phyloP scores from a whole-genome alignment of 1,140 invertebrate species.

The Leptinotarsa undecemlineata region DNA sequence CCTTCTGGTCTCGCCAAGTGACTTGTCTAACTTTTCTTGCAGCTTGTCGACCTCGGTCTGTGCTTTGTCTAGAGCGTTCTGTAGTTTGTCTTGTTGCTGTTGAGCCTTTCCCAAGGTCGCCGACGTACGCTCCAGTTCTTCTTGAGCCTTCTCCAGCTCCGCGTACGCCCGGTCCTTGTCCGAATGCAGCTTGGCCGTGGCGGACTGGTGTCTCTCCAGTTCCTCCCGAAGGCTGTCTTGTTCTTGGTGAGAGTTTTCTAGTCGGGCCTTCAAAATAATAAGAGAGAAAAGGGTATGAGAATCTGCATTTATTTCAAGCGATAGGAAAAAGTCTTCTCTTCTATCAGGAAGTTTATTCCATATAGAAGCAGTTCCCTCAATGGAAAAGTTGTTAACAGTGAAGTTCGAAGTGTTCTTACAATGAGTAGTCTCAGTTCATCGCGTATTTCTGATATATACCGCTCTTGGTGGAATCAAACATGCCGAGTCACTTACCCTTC shows the following conservation, averaged over 20 bases:
- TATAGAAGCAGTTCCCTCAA: too few relatives aligned
- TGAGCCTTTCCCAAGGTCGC: constrained; percentile 87
- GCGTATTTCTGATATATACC: too few relatives aligned
- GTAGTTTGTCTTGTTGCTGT: constrained; percentile 86
- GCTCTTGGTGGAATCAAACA: too few relatives aligned
- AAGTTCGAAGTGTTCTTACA: too few relatives aligned
- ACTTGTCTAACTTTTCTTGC: constrained; percentile 83
- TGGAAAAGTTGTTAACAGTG: too few relatives aligned
- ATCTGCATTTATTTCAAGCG: too few relatives aligned
- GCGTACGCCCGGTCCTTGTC: constrained; percentile 84
- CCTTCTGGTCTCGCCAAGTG: constrained; percentile 77
- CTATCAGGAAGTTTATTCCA: too few relatives aligned
- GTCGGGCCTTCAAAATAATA: constrained; percentile 63
- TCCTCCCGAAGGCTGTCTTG: constrained; percentile 90
- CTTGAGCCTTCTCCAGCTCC: constrained; percentile 86
- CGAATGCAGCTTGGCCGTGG: constrained; percentile 78
- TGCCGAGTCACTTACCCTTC: too few relatives aligned
- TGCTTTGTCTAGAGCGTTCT: constrained; percentile 83
- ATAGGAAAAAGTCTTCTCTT: too few relatives aligned
- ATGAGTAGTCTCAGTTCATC: too few relatives aligned
- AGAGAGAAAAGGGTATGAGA: too few relatives aligned
- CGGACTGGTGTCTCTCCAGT: constrained; percentile 77
- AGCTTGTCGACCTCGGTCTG: constrained; percentile 90
- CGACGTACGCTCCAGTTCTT: constrained; percentile 87
- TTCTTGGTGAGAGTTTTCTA: constrained; percentile 93